Evolutionary conservation across 2,888 invertebrate genomes (phyloP), one percentile per base, ranked within the genome.

Genomic region (Lapara coniferarum): DNA sequence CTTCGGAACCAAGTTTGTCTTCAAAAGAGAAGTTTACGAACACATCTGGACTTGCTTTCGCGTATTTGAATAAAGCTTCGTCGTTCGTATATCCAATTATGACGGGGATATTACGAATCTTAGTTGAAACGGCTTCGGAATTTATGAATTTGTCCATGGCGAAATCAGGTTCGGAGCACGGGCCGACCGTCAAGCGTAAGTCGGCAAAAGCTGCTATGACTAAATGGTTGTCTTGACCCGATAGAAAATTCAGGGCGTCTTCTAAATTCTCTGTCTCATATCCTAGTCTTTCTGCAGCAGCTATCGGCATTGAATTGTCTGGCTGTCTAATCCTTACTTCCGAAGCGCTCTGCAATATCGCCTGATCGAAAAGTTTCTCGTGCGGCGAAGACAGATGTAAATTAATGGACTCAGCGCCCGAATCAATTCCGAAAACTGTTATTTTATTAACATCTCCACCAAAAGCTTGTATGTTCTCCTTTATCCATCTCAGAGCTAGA

Each of bases 401-500:
- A 12, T 78, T 75, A 2, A 76, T 67, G 0, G 79, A 74, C 53
- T 57, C 67, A 8, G 71, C 73, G 10, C 82, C 83, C 8, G 82
- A 78, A 67, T 80, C 79, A 5, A 78, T 73, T 3, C 71, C 73
- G 25, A 71, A 70, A n/a, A 73, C 25, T 6, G 71, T 71, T 0
- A 73, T 19, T 67, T 74, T 74, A n/a, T 72, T 70, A 0, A 73
- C 51, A 53, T 84, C 75, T 0, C 84, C 84, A 7, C 83, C 79
- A 30, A 84, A 84, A 12, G 72, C 51, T 7, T 49, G 72, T 16
- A 84, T 84, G 68, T 84, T 80, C 7, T 77, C 73, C 30, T 77
- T 75, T 1, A 83, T 69, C 84, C 84, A 84, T 53, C 73, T 70
- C 0, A 84, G 49, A 0, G 78, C 84, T 37, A 78, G 53, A 0